A percentile compares a stretch with the other conserved stretches of the same genome.
Conservation (phyloP, 2,888 invertebrate species). For the Trypoxylon attenuatum region DNA sequence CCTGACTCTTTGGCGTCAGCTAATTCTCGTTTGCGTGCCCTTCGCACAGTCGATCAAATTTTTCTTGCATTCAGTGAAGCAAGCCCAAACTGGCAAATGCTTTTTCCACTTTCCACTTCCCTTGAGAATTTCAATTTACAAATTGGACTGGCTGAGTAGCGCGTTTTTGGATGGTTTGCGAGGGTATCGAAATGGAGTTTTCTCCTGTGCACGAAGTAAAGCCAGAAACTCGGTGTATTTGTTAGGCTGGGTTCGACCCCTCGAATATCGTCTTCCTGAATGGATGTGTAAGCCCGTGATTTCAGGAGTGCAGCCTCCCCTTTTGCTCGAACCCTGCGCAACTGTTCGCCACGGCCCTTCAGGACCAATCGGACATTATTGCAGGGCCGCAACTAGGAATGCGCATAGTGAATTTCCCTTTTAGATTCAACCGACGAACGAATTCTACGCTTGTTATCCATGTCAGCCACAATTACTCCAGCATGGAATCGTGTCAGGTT, state of each 20-base stretch:
- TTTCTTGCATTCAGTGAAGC: neutral
- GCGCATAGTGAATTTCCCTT: slow-evolving; percentile 21
- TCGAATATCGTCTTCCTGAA: slow-evolving; percentile 33
- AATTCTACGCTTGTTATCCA: slow-evolving; percentile 10
- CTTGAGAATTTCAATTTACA: neutral
- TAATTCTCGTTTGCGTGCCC: neutral
- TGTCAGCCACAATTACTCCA: slow-evolving; percentile 36
- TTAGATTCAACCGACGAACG: slow-evolving; percentile 24
- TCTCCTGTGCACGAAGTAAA: neutral
- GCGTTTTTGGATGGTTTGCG: neutral
- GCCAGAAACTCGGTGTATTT: slow-evolving; percentile 22
- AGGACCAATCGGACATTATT: slow-evolving; percentile 46
- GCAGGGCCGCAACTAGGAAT: slow-evolving; percentile 28
- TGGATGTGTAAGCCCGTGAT: slow-evolving; percentile 36
- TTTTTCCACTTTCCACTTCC: neutral
- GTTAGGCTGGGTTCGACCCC: slow-evolving; percentile 27
- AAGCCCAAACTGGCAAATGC: neutral
- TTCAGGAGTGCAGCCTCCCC: slow-evolving; percentile 36
- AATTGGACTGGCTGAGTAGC: neutral
- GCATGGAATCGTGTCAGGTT: slow-evolving; percentile 27
- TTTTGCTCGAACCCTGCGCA: slow-evolving; percentile 12
- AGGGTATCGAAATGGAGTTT: neutral
- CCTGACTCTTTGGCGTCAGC: neutral
- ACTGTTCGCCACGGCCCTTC: neutral
- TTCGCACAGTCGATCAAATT: neutral